Percentiles rank a stretch among this genome's conserved stretches.
phyloP scores from a whole-genome alignment of 2,113 vertebrate species.

The Merops nubicus region DNA sequence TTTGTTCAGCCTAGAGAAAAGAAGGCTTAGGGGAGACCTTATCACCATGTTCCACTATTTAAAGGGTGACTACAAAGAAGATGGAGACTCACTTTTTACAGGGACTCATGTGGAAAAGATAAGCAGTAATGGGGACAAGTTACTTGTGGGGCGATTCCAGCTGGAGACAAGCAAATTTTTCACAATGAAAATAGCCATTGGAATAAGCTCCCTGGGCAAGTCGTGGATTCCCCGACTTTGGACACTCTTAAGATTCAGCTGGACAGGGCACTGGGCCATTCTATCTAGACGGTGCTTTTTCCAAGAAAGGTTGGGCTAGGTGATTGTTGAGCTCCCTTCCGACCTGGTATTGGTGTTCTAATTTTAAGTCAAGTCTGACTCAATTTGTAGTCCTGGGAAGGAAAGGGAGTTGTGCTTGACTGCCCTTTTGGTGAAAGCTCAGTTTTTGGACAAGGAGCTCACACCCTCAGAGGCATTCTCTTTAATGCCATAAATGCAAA shows the following conservation, averaged over 20 bases:
- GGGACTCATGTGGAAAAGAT: not conserved
- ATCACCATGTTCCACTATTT: not conserved
- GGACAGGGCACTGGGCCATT: too few relatives aligned
- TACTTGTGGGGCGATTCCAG: not conserved
- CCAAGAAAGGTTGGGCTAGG: too few relatives aligned
- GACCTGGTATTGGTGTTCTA: not conserved
- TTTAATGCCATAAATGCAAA: not conserved
- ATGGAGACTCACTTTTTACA: not conserved
- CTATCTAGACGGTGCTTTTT: too few relatives aligned
- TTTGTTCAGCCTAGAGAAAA: not conserved
- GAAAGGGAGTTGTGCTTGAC: not conserved
- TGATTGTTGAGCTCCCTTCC: too few relatives aligned
- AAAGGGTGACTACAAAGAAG: not conserved
- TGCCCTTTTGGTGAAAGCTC: not conserved
- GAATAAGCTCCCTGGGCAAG: too few relatives aligned
- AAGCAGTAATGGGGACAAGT: not conserved
- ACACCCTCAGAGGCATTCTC: not conserved
- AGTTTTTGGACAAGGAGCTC: not conserved
- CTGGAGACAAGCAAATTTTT: not conserved
- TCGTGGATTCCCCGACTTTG: too few relatives aligned
- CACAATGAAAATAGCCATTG: too few relatives aligned
- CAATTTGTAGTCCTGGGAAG: not conserved
- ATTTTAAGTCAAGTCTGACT: not conserved
- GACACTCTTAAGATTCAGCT: too few relatives aligned
- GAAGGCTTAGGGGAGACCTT: too few relatives aligned